These are phyloP conservation scores for Cinara cedri DNA, from an alignment of 2,888 invertebrate species.

Conservation along the genomic window DNA sequence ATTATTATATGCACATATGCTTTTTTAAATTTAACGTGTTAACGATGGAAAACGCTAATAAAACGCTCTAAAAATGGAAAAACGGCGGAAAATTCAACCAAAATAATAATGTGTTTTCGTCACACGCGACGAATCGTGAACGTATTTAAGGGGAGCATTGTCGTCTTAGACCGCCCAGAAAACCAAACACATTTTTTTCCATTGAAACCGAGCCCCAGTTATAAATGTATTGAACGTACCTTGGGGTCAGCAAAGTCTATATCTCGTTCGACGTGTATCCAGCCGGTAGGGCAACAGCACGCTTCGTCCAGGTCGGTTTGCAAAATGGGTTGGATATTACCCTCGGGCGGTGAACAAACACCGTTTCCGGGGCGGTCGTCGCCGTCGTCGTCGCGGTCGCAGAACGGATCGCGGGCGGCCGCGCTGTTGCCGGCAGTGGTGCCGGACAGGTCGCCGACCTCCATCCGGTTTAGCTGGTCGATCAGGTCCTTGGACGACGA, in stretches of 20 bases:
- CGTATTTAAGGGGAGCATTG: too few relatives aligned
- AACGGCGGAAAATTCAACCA: too few relatives aligned
- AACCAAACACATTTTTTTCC: too few relatives aligned
- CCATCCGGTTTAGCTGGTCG: slow-evolving; percentile 74
- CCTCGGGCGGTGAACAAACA: not conserved
- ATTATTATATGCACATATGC: too few relatives aligned
- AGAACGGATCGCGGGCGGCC: slow-evolving; percentile 61
- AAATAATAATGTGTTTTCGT: too few relatives aligned
- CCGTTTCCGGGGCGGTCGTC: slow-evolving; percentile 27
- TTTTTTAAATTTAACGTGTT: too few relatives aligned
- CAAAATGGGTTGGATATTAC: not conserved
- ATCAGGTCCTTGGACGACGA: slow-evolving; percentile 78
- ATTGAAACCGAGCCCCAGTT: too few relatives aligned
- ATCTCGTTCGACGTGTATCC: slow-evolving; percentile 80
- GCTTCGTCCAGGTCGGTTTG: slow-evolving; percentile 68
- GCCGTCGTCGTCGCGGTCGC: slow-evolving; percentile 59
- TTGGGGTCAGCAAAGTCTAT: slow-evolving; percentile 80
- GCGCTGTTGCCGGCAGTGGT: slow-evolving; percentile 61
- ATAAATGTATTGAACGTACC: slow-evolving; percentile 65
- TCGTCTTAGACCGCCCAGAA: too few relatives aligned
- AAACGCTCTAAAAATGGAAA: too few relatives aligned
- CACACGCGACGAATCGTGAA: too few relatives aligned
- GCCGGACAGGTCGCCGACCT: slow-evolving; percentile 66
- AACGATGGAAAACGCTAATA: too few relatives aligned
- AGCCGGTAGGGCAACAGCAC: slow-evolving; percentile 75